These are phyloP conservation scores for Ctena decussata DNA, from an alignment of 2,888 invertebrate genomes.

Conservation along the genomic window DNA sequence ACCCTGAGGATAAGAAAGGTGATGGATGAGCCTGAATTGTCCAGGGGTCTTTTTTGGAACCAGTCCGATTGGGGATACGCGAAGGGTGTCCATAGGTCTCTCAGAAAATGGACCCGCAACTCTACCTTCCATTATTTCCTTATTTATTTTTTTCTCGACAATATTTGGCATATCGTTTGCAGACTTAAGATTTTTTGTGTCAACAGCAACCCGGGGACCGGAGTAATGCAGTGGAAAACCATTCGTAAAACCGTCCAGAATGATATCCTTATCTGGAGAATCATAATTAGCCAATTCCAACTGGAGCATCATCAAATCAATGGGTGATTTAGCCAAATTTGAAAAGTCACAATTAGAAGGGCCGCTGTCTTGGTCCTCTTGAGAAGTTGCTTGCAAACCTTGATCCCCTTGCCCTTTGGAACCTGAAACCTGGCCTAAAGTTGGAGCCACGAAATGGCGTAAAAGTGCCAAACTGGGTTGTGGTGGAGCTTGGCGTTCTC, in stretches of 20 bases:
- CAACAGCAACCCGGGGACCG: neutral
- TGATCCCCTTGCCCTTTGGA: too few relatives aligned
- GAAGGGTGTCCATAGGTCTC: neutral
- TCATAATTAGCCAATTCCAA: neutral
- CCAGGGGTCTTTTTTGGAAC: constrained; percentile 29
- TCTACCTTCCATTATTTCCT: constrained; percentile 19
- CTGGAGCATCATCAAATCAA: too few relatives aligned
- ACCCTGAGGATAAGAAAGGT: neutral
- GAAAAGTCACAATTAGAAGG: too few relatives aligned
- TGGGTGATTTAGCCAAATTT: too few relatives aligned
- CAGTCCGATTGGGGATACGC: constrained; percentile 31
- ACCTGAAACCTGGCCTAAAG: too few relatives aligned
- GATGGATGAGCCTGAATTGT: constrained; percentile 19
- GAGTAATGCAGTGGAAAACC: neutral
- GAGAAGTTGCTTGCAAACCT: too few relatives aligned
- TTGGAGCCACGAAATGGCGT: too few relatives aligned
- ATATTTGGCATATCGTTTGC: neutral
- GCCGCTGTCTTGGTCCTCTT: too few relatives aligned
- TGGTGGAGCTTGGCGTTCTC: too few relatives aligned
- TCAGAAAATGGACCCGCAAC: constrained; percentile 22
- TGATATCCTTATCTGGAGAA: neutral
- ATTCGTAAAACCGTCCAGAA: neutral
- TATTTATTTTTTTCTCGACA: constrained; percentile 8
- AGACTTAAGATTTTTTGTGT: constrained; percentile 12
- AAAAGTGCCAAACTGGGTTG: too few relatives aligned